These are phyloP conservation scores for Coluber constrictor DNA, from an alignment of 2,797 vertebrate species.

Conservation along the genomic window DNA sequence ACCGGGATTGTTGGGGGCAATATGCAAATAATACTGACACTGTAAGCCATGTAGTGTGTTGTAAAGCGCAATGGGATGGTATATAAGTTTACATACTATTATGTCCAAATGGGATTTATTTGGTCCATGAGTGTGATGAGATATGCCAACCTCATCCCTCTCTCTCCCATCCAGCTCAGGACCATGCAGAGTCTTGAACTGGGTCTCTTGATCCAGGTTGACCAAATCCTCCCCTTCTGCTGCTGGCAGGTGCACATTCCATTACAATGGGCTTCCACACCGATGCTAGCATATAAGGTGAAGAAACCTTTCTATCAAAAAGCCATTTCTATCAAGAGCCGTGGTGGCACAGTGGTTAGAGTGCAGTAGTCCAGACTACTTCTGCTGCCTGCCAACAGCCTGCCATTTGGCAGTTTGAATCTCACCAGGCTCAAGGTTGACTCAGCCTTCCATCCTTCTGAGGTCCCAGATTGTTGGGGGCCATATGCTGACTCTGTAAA, in stretches of 20 bases:
- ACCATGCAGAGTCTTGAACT: background rate
- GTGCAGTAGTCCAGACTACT: no score
- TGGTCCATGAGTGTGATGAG: background rate
- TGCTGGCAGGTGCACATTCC: background rate
- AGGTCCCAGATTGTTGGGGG: no score
- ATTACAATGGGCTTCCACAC: background rate
- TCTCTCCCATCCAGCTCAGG: background rate
- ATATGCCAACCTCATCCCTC: background rate
- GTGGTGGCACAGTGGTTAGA: no score
- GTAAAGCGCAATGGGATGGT: background rate
- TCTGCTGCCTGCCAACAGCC: no score
- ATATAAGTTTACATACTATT: background rate
- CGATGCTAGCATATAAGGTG: background rate
- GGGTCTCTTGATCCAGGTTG: background rate
- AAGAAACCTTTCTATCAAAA: background rate
- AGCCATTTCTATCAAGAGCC: background rate
- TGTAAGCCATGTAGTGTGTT: background rate
- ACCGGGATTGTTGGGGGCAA: background rate
- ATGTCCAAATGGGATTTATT: background rate
- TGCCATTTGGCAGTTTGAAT: no score
- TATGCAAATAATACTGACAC: background rate
- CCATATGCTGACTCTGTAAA: no score
- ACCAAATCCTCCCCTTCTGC: background rate
- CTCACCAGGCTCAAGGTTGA: no score
- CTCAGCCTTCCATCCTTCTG: no score